Evolutionary conservation across 1,140 invertebrate species (phyloP).

Genomic region (Centruroides sculpturatus): DNA sequence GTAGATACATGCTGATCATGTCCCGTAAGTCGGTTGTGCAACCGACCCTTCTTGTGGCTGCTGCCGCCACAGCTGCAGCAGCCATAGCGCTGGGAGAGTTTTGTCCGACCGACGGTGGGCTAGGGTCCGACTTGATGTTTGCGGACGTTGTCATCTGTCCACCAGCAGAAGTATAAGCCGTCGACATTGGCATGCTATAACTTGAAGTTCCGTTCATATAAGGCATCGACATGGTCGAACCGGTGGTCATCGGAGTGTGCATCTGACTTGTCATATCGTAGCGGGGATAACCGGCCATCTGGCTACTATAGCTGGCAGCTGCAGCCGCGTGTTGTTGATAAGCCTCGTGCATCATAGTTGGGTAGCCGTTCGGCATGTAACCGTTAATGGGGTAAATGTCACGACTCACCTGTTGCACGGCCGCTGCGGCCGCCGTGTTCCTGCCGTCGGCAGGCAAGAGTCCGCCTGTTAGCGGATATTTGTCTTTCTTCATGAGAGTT

Average conservation of each 20-base stretch:
- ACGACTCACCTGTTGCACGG: conserved; percentile 31
- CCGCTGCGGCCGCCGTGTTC: conserved; percentile 26
- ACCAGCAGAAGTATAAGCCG: conserved; percentile 26
- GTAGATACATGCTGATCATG: conserved; percentile 69
- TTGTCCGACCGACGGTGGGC: conserved; percentile 40
- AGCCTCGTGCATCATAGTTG: conserved; percentile 50
- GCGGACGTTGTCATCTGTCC: conserved; percentile 25
- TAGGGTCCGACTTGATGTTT: conserved; percentile 51
- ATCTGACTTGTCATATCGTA: conserved; percentile 24
- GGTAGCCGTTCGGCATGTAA: conserved; percentile 91
- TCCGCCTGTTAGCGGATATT: conserved; percentile 62
- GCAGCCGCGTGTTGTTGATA: conserved; percentile 50
- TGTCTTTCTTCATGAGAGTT: conserved; percentile 89
- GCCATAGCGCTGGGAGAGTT: conserved; percentile 6
- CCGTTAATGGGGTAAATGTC: conserved; percentile 80
- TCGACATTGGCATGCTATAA: conserved; percentile 46
- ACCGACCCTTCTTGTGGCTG: background rate
- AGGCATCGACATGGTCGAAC: conserved; percentile 31
- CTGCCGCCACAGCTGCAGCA: too few relatives aligned
- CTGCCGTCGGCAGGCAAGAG: conserved; percentile 31
- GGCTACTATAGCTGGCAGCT: conserved; percentile 16
- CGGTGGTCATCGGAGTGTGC: conserved; percentile 36
- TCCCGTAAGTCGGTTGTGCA: conserved; percentile 40
- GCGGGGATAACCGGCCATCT: conserved; percentile 18
- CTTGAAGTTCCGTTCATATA: conserved; percentile 63